Evolutionary conservation across 2,888 invertebrate genomes (phyloP), one percentile per base, ranked within the genome.

Genomic region (Pachliopta kotzebuea): DNA sequence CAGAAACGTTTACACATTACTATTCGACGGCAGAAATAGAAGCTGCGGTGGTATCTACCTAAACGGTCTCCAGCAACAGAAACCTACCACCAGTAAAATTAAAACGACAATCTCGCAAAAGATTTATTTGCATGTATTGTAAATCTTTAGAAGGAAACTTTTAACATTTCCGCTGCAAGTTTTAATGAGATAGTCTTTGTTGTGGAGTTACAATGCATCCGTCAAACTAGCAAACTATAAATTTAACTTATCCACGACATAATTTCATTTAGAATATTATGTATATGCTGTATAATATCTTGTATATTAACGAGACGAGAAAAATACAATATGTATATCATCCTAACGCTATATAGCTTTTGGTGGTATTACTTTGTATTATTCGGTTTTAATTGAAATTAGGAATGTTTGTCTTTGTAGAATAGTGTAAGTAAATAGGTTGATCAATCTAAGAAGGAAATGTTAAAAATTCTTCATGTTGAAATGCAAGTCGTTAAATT

Each of bases 81-180:
- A n/a, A n/a, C n/a, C n/a, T n/a, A n/a, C n/a, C n/a, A n/a, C n/a
- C n/a, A n/a, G n/a, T n/a, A n/a, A n/a, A n/a, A 37, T 14, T 37
- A 37, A 37, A 37, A 37, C 37, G 37, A 37, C 37, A 37, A 14
- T 37, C 37, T 17, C 37, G 37, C 37, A 37, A 11, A 37, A 37
- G 37, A 37, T 37, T 37, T 37, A 37, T 37, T 37, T 37, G 37
- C 37, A 49, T 49, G n/a, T n/a, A 37, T 37, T 14, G 14, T 11
- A 37, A n/a, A 14, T 37, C 14, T 14, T 53, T 53, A 4, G 21
- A 53, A 11, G 23, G 14, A 17, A 53, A 53, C 52, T 49, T 60
- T 60, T 53, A 60, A 52, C 29, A 60, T 60, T 60, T 53, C 60
- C 60, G 23, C 52, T 23, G 29, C 53, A 60, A 60, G 31, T 60